Conservation (phyloP, 2,797 vertebrate genomes). For the Sebastes wilsoni region DNA sequence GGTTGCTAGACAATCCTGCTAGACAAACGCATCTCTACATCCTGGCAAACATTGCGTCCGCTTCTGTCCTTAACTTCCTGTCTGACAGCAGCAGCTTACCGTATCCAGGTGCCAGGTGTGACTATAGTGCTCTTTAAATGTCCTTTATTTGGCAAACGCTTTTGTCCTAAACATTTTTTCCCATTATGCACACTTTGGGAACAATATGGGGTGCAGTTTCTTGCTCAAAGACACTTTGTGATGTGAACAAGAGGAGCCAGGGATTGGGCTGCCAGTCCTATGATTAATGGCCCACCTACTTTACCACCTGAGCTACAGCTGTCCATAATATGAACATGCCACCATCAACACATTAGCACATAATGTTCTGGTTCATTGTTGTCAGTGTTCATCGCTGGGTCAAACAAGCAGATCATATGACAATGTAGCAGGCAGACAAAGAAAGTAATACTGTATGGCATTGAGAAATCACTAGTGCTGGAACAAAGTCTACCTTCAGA, state of each 20-base stretch:
- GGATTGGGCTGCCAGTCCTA: conserved; percentile 7
- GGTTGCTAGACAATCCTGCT: conserved; percentile 70
- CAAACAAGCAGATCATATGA: conserved; percentile 35
- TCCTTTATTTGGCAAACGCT: neutral
- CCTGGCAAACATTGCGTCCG: neutral
- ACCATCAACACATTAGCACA: conserved; percentile 24
- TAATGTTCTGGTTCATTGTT: conserved; percentile 9
- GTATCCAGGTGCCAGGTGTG: neutral
- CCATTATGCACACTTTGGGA: neutral
- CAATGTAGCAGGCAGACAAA: neutral
- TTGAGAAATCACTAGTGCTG: neutral
- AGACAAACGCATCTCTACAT: conserved; percentile 42
- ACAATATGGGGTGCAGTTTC: neutral
- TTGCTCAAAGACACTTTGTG: conserved; percentile 33
- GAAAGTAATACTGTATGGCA: neutral
- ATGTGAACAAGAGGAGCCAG: conserved; percentile 22
- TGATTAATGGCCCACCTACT: conserved; percentile 53
- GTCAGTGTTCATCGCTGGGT: conserved; percentile 45
- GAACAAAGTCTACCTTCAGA: neutral
- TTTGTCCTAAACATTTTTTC: neutral
- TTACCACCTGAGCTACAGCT: conserved; percentile 54
- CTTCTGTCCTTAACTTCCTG: neutral
- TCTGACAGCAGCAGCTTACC: neutral
- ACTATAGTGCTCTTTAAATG: neutral
- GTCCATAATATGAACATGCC: conserved; percentile 12